Evolutionary conservation across 2,797 vertebrate genomes (phyloP).

Genomic region (Hydrocynus forskahlii): DNA sequence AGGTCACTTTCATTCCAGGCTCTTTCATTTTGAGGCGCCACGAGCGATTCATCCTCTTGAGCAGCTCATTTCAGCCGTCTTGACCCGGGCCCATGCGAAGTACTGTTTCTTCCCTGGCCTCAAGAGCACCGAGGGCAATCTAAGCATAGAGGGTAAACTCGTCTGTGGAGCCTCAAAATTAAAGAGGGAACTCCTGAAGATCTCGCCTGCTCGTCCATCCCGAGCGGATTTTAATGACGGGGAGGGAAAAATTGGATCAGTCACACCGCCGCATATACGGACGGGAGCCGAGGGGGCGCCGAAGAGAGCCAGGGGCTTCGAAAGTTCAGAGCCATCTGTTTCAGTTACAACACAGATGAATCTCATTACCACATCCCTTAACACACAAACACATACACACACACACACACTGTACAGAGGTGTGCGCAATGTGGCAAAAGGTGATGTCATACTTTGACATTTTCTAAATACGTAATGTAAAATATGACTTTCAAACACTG

Average conservation of each 20-base stretch:
- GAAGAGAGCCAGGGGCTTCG: constrained; percentile 39
- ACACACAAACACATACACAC: constrained; percentile 17
- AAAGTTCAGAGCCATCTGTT: constrained; percentile 63
- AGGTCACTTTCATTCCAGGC: constrained; percentile 13
- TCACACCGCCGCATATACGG: constrained; percentile 21
- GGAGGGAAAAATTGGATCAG: not conserved
- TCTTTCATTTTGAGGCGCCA: not conserved
- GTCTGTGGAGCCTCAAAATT: not conserved
- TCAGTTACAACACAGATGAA: constrained; percentile 56
- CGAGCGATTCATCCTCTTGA: not conserved
- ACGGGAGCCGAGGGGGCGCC: constrained; percentile 9
- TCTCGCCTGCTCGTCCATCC: not conserved
- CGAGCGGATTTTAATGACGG: not conserved
- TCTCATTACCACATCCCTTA: constrained; percentile 48
- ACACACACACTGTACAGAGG: not conserved
- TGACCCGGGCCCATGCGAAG: not conserved
- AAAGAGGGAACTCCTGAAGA: not conserved
- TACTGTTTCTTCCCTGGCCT: constrained; percentile 8
- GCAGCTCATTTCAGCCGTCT: constrained; percentile 11
- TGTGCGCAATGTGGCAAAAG: not conserved
- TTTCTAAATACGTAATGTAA: no score
- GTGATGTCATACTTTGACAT: no score
- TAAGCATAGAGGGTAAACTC: not conserved
- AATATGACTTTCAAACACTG: no score
- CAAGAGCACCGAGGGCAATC: not conserved